phyloP scores from a whole-genome alignment of 2,888 invertebrate genomes.

The Lochmaea capreae region DNA sequence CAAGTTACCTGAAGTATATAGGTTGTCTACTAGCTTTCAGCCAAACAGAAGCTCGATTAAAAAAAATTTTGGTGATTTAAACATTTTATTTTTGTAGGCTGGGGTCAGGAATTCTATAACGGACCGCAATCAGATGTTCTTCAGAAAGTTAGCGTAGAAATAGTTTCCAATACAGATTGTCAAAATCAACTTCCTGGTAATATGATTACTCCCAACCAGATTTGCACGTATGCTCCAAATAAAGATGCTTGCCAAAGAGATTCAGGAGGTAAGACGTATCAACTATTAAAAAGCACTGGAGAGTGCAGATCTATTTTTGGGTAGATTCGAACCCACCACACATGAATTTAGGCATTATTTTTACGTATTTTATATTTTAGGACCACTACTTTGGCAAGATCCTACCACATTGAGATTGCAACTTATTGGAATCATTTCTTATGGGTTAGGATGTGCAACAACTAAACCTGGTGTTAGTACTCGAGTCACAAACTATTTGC shows the following conservation, averaged over 20 bases:
- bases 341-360: too few relatives aligned
- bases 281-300: too few relatives aligned
- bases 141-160: constrained; percentile 68
- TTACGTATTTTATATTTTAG: constrained; percentile 33
- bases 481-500: constrained; percentile 67
- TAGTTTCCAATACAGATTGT: constrained; percentile 67
- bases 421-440: constrained; percentile 69
- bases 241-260: constrained; percentile 57
- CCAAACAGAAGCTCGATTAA: too few relatives aligned
- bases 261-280: constrained; percentile 49
- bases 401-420: constrained; percentile 61
- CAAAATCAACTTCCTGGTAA: constrained; percentile 44
- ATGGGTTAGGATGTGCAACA: constrained; percentile 69
- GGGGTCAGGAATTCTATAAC: constrained; percentile 70
- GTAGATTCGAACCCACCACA: too few relatives aligned
- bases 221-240: constrained; percentile 53
- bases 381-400: constrained; percentile 66
- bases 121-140: constrained; percentile 68
- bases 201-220: constrained; percentile 53
- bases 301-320: too few relatives aligned
- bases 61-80: too few relatives aligned
- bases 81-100: constrained; percentile 66
- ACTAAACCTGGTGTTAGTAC: constrained; percentile 69
- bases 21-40: too few relatives aligned
- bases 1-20: too few relatives aligned